Evolutionary conservation across 2,888 invertebrate genomes (phyloP), one percentile per base, ranked within the genome.

Genomic region (Gisinianus flammeolus): DNA sequence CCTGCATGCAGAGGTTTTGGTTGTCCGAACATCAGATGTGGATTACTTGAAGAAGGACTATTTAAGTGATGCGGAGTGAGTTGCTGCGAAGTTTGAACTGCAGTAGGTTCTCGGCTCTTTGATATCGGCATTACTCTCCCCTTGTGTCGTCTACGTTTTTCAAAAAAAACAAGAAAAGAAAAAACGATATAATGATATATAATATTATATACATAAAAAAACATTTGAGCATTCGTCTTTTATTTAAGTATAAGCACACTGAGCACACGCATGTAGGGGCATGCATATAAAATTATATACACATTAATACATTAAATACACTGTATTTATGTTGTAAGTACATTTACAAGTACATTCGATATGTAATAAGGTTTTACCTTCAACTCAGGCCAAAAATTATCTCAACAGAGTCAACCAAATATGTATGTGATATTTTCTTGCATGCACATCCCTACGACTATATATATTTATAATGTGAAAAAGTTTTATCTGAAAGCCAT

Each of bases 1-100:
- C 80, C 76, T 76, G 80, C 66, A 76, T 76, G 78, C 33, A 80
- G 76, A 26, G 80, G 80, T 76, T 80, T 80, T 19, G 80, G 80
- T 62, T 80, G 80, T 35, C 74, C 74, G 44, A 78, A 80, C 76
- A 76, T 73, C 26, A 76, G 78, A n/a, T 66, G 62, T 22, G 70
- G 72, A 72, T 62, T 75, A 31, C 56, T 69, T 52, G 76, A 52
- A 12, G 78, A 67, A 44, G 67, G 66, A 64, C 77, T 71, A 30
- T 75, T 76, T 19, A 68, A 76, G 30, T 69, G 71, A 71, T 71
- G 80, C 10, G 71, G 77, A 31, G 68, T 22, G 31, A 31, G 56
- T 31, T 33, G 69, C 58, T 78, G 78, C 68, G 74, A 73, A 44
- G 78, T 56, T 44, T 74, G 78, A 69, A 78, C 69, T 31, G 62